Conservation (phyloP, 1,140 invertebrate species). For the Aphis craccivora region DNA sequence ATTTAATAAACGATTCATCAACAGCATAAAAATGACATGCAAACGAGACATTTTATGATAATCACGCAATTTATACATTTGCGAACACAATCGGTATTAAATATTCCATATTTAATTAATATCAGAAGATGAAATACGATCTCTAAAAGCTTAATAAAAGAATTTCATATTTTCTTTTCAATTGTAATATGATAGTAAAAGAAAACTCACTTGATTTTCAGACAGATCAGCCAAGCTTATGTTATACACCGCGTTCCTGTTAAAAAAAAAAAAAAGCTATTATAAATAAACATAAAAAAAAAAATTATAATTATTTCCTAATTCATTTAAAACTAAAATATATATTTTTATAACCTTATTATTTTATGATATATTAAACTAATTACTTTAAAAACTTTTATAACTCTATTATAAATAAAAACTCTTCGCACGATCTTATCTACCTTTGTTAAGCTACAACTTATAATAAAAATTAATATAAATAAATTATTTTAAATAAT, state of each 20-base stretch:
- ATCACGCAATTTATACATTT: constrained; percentile 40
- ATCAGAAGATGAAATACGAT: background rate
- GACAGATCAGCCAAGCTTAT: constrained; percentile 76
- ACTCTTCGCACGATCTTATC: too few relatives aligned
- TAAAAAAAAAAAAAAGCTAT: constrained; percentile 64
- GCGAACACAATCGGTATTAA: background rate
- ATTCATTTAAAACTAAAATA: background rate
- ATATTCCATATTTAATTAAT: background rate
- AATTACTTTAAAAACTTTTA: background rate
- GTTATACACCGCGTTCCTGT: constrained; percentile 81
- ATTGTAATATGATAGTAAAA: background rate
- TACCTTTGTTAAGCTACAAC: background rate
- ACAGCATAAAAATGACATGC: background rate
- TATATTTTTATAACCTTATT: background rate
- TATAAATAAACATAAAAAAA: background rate
- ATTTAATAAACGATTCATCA: background rate
- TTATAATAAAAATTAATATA: too few relatives aligned
- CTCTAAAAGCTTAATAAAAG: background rate
- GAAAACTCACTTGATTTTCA: constrained; percentile 70
- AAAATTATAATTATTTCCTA: background rate
- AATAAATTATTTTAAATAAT: background rate
- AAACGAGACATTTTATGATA: background rate
- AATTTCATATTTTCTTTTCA: background rate
- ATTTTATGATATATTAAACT: background rate
- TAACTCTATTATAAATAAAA: background rate